phyloP scores from a whole-genome alignment of 2,797 vertebrate genomes.

The Menidia menidia region DNA sequence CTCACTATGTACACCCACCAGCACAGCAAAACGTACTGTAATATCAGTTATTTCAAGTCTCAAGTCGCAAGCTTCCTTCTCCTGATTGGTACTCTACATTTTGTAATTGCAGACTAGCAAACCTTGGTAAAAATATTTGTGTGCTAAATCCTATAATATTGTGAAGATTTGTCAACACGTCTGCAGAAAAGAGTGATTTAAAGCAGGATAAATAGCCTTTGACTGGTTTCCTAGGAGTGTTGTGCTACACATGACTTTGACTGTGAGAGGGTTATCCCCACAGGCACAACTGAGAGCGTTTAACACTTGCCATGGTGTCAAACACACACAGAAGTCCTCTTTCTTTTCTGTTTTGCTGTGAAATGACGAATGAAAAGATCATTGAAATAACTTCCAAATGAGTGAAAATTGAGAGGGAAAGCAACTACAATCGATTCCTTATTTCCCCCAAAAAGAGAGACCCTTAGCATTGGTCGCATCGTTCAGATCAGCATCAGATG shows the following conservation, averaged over 20 bases:
- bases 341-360: background rate
- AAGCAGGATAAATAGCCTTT: slow-evolving; percentile 13
- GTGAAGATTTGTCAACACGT: slow-evolving; percentile 30
- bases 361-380: background rate
- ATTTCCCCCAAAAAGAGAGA: background rate
- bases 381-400: background rate
- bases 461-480: background rate
- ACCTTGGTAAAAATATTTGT: background rate
- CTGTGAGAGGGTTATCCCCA: slow-evolving; percentile 47
- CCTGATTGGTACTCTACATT: background rate
- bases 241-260: slow-evolving; percentile 65
- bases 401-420: background rate
- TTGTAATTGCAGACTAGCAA: background rate
- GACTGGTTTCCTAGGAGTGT: slow-evolving; percentile 33
- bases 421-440: too few relatives aligned
- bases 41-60: slow-evolving; percentile 29
- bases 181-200: slow-evolving; percentile 13
- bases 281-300: slow-evolving; percentile 42
- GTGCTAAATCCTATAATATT: slow-evolving; percentile 1
- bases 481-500: background rate
- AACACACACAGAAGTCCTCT: background rate
- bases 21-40: slow-evolving; percentile 6
- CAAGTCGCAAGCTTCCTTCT: slow-evolving; percentile 19
- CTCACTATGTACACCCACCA: background rate
- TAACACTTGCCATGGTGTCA: slow-evolving; percentile 37